Conservation (phyloP, 2,888 invertebrate species). For the Chrysina gloriosa region DNA sequence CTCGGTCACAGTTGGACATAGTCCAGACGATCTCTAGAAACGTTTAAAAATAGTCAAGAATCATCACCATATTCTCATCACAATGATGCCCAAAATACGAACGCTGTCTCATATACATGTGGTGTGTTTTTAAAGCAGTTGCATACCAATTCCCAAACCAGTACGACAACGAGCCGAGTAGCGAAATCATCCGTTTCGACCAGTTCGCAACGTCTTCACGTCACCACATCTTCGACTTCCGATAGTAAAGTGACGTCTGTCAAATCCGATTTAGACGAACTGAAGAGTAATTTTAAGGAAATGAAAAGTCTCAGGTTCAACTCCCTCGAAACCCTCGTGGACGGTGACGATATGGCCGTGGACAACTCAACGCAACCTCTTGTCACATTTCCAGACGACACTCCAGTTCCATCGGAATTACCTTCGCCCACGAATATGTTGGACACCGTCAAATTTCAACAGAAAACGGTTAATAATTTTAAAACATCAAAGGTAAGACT, state of each 20-base stretch:
- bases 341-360: constrained; percentile 70
- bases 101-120: constrained; percentile 48
- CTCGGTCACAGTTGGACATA: constrained; percentile 31
- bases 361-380: constrained; percentile 71
- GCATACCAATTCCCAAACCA: constrained; percentile 70
- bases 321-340: constrained; percentile 80
- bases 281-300: constrained; percentile 87
- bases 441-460: constrained; percentile 84
- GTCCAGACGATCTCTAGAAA: constrained; percentile 28
- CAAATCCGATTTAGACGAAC: constrained; percentile 82
- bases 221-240: constrained; percentile 65
- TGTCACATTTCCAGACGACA: constrained; percentile 86
- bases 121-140: constrained; percentile 55
- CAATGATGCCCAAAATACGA: constrained; percentile 51
- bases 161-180: constrained; percentile 69
- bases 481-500: constrained; percentile 75
- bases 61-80: constrained; percentile 39
- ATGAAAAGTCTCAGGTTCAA: constrained; percentile 76
- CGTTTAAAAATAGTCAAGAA: constrained; percentile 37
- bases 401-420: constrained; percentile 72
- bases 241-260: constrained; percentile 83
- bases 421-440: constrained; percentile 57
- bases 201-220: constrained; percentile 67
- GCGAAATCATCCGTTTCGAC: constrained; percentile 57
- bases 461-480: constrained; percentile 84